Percentiles rank a stretch among this genome's conserved stretches.
Evolutionary conservation across 2,113 vertebrate species (phyloP).

Genomic region (Nesogale talazaci): DNA sequence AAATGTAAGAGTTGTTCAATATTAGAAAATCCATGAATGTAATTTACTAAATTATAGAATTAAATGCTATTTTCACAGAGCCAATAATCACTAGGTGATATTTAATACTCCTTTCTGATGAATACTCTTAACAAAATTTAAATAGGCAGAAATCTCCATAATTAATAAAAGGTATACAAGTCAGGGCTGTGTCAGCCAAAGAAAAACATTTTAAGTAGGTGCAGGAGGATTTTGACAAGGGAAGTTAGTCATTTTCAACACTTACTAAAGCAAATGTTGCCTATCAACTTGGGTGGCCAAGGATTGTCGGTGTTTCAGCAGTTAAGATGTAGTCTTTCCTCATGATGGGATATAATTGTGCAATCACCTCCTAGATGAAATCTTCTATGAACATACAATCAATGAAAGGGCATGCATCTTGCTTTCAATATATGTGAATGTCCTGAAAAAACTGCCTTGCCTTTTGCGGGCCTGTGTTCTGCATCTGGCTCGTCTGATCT

Average conservation of each 20-base stretch:
- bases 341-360: too few species aligned
- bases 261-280: neutral
- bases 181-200: neutral
- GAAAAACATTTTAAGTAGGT: constrained; percentile 20
- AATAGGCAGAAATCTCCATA: neutral
- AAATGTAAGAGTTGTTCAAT: constrained; percentile 46
- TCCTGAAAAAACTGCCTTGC: too few species aligned
- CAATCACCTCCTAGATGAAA: too few species aligned
- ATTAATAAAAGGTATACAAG: neutral
- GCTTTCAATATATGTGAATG: too few species aligned
- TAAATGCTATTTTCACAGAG: constrained; percentile 43
- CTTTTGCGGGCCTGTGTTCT: too few species aligned
- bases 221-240: neutral
- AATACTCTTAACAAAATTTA: constrained; percentile 34
- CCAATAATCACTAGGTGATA: constrained; percentile 14
- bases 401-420: too few species aligned
- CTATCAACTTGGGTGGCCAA: too few species aligned
- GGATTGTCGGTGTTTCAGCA: too few species aligned
- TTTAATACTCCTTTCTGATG: constrained; percentile 30
- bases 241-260: constrained; percentile 50
- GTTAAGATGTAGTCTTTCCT: too few species aligned
- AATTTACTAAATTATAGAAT: constrained; percentile 52
- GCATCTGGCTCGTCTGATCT: too few species aligned
- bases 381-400: too few species aligned
- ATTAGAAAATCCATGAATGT: constrained; percentile 25